phyloP scores from a whole-genome alignment of 2,888 invertebrate genomes.

The Linnaemya vulpina region DNA sequence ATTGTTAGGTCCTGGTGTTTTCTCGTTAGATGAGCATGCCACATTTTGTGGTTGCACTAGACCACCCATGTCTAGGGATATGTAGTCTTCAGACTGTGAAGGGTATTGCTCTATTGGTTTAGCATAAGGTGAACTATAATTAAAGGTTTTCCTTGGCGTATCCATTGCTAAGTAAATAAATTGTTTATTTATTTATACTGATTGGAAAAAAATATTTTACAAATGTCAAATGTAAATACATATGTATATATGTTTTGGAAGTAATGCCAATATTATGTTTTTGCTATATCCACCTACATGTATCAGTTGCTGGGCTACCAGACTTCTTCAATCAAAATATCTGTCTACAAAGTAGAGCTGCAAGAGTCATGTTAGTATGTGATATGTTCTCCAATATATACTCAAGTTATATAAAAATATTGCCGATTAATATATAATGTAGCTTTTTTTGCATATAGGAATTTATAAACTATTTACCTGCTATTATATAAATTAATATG shows the following conservation, averaged over 20 bases:
- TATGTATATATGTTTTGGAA: background rate
- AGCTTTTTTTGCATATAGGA: no score
- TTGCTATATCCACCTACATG: background rate
- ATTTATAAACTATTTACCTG: no score
- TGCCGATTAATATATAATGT: no score
- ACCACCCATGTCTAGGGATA: conserved; percentile 77
- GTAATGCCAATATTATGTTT: background rate
- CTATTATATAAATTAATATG: background rate
- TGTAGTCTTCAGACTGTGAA: conserved; percentile 79
- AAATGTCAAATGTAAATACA: background rate
- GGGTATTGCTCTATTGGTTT: conserved; percentile 78
- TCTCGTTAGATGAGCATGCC: background rate
- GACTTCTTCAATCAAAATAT: background rate
- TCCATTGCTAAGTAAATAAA: conserved; percentile 73
- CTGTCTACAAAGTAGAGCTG: no score
- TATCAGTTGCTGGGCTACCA: background rate
- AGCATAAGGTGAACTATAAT: conserved; percentile 76
- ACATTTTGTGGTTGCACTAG: background rate
- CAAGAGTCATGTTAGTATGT: no score
- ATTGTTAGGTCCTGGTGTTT: conserved; percentile 31
- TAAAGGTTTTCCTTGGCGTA: conserved; percentile 75
- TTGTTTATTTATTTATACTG: conserved; percentile 32
- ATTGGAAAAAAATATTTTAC: background rate
- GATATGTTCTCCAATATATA: no score
- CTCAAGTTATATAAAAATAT: no score